Percentiles rank a stretch among this genome's conserved stretches.
phyloP scores from a whole-genome alignment of 2,113 vertebrate species.

The Gasterosteus aculeatus region DNA sequence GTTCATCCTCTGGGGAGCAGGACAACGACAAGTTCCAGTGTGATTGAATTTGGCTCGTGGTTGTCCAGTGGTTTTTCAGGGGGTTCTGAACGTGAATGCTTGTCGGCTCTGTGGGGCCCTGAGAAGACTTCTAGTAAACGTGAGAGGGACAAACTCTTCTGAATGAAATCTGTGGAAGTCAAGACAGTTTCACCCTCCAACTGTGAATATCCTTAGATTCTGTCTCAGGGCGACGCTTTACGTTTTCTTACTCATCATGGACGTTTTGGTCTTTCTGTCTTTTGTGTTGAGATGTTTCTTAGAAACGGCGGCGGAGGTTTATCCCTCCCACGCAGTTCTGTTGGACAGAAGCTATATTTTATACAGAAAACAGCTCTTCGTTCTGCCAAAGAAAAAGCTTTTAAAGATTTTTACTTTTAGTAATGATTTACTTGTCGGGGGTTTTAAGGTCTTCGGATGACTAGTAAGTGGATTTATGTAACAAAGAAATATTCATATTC shows the following conservation, averaged over 20 bases:
- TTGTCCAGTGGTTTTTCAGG: no score
- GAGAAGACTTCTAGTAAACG: background rate
- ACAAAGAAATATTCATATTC: conserved; percentile 2
- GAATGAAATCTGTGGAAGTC: background rate
- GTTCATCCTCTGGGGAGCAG: no score
- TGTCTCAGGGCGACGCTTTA: background rate
- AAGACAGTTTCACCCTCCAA: background rate
- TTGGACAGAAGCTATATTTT: conserved; percentile 7
- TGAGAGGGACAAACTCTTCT: conserved; percentile 2
- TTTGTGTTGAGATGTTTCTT: conserved; percentile 8
- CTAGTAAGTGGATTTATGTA: background rate
- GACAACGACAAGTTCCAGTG: no score
- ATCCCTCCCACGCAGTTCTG: conserved; percentile 30
- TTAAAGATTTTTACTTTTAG: background rate
- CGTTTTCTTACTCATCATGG: conserved; percentile 8
- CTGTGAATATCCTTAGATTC: background rate
- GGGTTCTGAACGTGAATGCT: background rate
- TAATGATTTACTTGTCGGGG: background rate
- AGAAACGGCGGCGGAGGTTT: conserved; percentile 1
- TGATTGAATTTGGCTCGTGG: no score
- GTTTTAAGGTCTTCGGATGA: background rate
- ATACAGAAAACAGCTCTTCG: background rate
- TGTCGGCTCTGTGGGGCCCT: background rate
- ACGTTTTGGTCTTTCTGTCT: conserved; percentile 4
- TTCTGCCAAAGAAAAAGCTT: background rate